Evolutionary conservation across 2,888 invertebrate species (phyloP), one percentile per base, ranked within the genome.

Genomic region (Onchidella celtica): DNA sequence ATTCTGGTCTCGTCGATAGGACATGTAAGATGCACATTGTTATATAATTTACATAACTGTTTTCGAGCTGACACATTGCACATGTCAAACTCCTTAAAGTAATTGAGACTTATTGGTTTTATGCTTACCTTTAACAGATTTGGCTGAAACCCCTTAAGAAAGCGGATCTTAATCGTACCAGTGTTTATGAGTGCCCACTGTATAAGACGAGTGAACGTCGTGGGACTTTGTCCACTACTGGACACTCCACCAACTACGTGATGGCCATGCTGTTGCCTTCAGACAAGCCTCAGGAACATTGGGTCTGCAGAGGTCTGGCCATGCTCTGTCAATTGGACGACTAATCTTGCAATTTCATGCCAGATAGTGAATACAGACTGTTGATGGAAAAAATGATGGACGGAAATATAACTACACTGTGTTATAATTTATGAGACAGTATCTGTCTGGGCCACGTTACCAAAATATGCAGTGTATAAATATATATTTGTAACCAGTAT

Each of bases 231-330:
- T 97, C 97, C 79, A 98, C 98, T 3, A 98, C 98, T 0, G 98
- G 98, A 0, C 98, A 98, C 93, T 98, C 97, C 86, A 97, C 97
- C 81, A 98, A 98, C 94, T 98, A 97, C 91, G 97, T 98, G 66
- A 96, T 98, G 80, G 96, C 95, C 88, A 96, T 98, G 95, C 94
- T 95, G 83, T 94, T 98, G 84, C 95, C 96, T 0, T 96, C 97
- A 0, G 93, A 94, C 11, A 93, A 94, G 85, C 94, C 95, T 0
- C 94, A 95, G 21, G 95, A 96, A 79, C 97, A 98, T 92, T 98
- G 98, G 98, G 96, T 98, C 87, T 95, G 97, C 94, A 94, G 97
- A 69, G 98, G 98, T 9, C 97, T 97, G 29, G 98, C 98, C 0
- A 94, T 97, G 87, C 94, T 98, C 55, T 97, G 97, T 88, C 97